These are phyloP conservation scores for Urocynchramus pylzowi DNA, from an alignment of 2,113 vertebrate genomes.

Conservation along the genomic window DNA sequence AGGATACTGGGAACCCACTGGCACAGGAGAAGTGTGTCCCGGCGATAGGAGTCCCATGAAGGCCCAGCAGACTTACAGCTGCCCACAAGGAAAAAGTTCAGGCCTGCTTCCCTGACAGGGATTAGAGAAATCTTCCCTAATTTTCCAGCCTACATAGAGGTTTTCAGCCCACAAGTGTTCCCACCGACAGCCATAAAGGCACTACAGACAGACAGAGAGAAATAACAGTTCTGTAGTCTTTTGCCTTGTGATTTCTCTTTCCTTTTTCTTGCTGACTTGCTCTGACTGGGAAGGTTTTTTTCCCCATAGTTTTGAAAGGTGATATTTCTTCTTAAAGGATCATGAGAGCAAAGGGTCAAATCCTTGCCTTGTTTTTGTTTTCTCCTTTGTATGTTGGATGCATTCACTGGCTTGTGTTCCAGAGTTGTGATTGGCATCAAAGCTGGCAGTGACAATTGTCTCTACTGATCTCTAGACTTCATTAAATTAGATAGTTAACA, in stretches of 20 bases:
- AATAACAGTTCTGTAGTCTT: not conserved
- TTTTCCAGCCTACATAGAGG: not conserved
- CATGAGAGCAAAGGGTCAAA: conserved; percentile 12
- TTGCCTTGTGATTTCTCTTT: not conserved
- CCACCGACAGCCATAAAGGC: not conserved
- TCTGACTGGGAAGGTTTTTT: not conserved
- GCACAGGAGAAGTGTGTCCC: not conserved
- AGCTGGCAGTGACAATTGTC: conserved; percentile 62
- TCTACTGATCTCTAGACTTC: conserved; percentile 50
- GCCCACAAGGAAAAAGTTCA: not conserved
- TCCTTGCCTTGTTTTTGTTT: conserved; percentile 46
- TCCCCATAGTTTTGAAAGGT: not conserved
- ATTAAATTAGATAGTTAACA: conserved; percentile 62
- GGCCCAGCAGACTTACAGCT: not conserved
- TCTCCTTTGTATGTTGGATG: not conserved
- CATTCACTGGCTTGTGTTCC: not conserved
- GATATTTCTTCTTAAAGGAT: conserved; percentile 10
- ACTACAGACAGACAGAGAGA: not conserved
- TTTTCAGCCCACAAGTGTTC: not conserved
- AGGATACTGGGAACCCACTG: not conserved
- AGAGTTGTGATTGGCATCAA: conserved; percentile 30
- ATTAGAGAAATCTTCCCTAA: not conserved
- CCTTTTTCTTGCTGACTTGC: not conserved
- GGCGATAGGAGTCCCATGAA: rapidly evolving
- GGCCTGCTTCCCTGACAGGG: not conserved